phyloP scores from a whole-genome alignment of 2,113 vertebrate species.

The Bos indicus region DNA sequence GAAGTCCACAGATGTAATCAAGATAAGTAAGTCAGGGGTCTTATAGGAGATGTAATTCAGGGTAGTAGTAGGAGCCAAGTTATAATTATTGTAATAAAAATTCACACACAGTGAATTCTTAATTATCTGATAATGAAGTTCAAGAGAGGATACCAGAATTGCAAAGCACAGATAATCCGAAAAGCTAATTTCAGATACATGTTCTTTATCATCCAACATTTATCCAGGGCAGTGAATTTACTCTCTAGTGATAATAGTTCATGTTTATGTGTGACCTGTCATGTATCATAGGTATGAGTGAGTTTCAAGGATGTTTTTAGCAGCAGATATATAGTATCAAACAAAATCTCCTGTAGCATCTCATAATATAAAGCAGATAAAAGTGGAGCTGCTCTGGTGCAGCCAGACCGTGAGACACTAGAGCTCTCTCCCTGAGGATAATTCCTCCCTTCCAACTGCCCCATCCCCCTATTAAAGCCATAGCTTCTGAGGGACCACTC shows the following conservation, averaged over 20 bases:
- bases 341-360: neutral
- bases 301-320: neutral
- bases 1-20: neutral
- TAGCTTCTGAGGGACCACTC: neutral
- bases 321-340: neutral
- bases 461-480: neutral
- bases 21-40: neutral
- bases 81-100: conserved; percentile 34
- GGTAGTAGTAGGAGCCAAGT: neutral
- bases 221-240: neutral
- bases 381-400: neutral
- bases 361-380: neutral
- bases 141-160: neutral
- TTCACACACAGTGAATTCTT: neutral
- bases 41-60: neutral
- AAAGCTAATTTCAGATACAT: neutral
- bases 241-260: neutral
- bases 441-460: too few species aligned
- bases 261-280: neutral
- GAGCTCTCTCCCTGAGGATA: neutral
- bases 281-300: neutral
- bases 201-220: neutral
- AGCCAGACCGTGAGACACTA: neutral
- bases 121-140: conserved; percentile 45
- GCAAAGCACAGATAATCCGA: neutral